Evolutionary conservation across 1,140 invertebrate species (phyloP).

Genomic region (Meloidogyne hapla): DNA sequence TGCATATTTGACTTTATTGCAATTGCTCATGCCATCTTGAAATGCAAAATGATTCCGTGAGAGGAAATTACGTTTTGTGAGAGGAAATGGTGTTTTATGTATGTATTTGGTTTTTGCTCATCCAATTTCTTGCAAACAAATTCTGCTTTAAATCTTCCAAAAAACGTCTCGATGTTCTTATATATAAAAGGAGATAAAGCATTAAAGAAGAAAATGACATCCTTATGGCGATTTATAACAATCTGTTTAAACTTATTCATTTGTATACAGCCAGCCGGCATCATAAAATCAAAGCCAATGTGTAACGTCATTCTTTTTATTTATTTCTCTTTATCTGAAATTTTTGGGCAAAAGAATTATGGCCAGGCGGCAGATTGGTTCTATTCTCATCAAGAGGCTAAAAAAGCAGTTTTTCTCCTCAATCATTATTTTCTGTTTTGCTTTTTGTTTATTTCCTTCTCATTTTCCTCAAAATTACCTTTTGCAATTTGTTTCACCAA

Average conservation of each 20-base stretch:
- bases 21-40: neutral
- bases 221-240: too few species aligned
- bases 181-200: neutral
- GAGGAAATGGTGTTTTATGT: neutral
- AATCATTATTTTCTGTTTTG: neutral
- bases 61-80: neutral
- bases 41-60: neutral
- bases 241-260: too few species aligned
- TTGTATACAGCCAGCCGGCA: too few species aligned
- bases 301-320: too few species aligned
- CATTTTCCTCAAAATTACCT: neutral
- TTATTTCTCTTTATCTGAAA: too few species aligned
- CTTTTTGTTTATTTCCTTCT: neutral
- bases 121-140: neutral
- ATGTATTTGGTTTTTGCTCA: neutral
- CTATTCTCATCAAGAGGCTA: neutral
- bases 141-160: neutral
- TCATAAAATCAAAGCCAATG: too few species aligned
- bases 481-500: neutral
- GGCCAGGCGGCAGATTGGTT: neutral
- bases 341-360: neutral
- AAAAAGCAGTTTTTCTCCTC: neutral
- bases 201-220: too few species aligned
- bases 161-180: neutral
- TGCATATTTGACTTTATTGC: neutral